Conservation (phyloP, 2,888 invertebrate genomes). For the Carpatolechia fugitivella region DNA sequence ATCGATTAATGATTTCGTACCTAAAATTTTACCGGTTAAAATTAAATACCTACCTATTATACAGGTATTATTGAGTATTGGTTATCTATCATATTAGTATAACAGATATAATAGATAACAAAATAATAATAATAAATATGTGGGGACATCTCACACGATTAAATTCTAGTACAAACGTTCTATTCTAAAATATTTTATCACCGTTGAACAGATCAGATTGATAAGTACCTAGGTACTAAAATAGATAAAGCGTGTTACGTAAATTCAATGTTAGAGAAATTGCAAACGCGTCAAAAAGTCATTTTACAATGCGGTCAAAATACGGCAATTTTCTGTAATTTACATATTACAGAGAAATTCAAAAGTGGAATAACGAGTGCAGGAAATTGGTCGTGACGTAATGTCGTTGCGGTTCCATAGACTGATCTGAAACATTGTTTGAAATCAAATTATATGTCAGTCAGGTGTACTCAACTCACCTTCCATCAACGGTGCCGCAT, state of each 20-base stretch:
- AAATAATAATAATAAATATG: too few species aligned
- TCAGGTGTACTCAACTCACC: constrained; percentile 67
- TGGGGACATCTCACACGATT: too few species aligned
- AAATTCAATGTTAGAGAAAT: background rate
- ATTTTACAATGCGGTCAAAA: background rate
- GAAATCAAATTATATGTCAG: background rate
- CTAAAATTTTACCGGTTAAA: too few species aligned
- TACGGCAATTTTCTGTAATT: background rate
- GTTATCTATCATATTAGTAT: too few species aligned
- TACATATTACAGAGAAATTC: background rate
- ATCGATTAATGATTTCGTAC: too few species aligned
- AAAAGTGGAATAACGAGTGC: background rate
- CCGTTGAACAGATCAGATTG: too few species aligned
- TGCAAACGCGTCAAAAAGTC: background rate
- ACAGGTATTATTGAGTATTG: too few species aligned
- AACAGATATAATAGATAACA: too few species aligned
- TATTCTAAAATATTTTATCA: too few species aligned
- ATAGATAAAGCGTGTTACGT: background rate
- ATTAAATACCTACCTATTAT: too few species aligned
- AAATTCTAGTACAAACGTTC: too few species aligned
- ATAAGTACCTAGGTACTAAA: too few species aligned
- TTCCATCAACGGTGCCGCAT: constrained; percentile 92
- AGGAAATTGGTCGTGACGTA: background rate
- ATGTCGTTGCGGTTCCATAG: background rate
- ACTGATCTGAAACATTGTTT: background rate